Base-by-base conservation (phyloP, 2,113 vertebrate genomes). In the Pholis gunnellus region DNA sequence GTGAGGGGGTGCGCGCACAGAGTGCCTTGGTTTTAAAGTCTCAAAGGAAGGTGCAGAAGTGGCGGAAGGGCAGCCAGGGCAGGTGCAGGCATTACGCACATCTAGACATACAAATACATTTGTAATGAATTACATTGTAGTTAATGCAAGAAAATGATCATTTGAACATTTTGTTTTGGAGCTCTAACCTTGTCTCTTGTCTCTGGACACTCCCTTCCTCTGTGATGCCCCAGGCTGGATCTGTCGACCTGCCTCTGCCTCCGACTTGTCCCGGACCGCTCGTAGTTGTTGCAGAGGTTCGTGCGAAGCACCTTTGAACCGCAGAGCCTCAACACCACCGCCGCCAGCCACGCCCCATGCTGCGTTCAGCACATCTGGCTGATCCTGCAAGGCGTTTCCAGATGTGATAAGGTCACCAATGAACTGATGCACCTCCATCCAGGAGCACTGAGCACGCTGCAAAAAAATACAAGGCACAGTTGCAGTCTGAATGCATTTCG, bases 351-450 rank as follows among this genome's bases (percentile, higher is more conserved):
- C 31, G 48, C 93, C 94, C 95, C 95, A 95, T 5, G 88, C 75
- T 22, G 87, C 34, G 59, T 87, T 92, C 0, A 91, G 65, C 29
- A 91, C 82, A 72, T 95, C 94, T 61, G 91, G 86, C 78, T 90
- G 91, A 38, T 90, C 84, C 82, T 92, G 95, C 25, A 87, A 86
- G 63, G 75, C 13, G 63, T 72, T 88, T 76, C 90, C 94, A 63
- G 94, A 94, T 48, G 93, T 83, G 75, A 95, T 84, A 1, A 96
- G 93, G 75, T 95, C 95, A 5, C 95, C 94, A 18, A 95, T 94
- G 87, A 95, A 95, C 85, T 95, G 94, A 73, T 95, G 92, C 95
- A 95, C 94, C 57, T 96, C 95, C 91, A 95, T 90, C 95, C 95
- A 96, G 73, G 95, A 94, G 91, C 92, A 91, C 13, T 90, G 90